Evolutionary conservation across 2,888 invertebrate species (phyloP).

Genomic region (Xestobium rufovillosum): DNA sequence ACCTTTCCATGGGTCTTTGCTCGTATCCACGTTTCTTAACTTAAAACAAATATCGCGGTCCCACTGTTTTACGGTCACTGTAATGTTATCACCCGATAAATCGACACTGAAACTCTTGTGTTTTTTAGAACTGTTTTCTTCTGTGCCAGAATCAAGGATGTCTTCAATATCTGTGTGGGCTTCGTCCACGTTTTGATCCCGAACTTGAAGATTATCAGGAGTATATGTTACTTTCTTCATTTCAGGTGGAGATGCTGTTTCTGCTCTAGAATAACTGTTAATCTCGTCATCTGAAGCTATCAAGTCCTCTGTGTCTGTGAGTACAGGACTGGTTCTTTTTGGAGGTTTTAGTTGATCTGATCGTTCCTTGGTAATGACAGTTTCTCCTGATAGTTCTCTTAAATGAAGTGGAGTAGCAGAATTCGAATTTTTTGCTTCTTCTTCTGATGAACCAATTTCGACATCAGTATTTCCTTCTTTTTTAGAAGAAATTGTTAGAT

Average conservation of each 20-base stretch:
- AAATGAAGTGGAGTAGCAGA: slow-evolving; percentile 32
- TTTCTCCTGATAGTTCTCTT: slow-evolving; percentile 30
- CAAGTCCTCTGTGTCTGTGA: slow-evolving; percentile 46
- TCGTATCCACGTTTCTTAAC: no score
- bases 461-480: slow-evolving; percentile 39
- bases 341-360: slow-evolving; percentile 22
- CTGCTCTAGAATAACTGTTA: slow-evolving; percentile 28
- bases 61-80: background rate
- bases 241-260: slow-evolving; percentile 38
- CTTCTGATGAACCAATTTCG: slow-evolving; percentile 41
- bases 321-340: slow-evolving; percentile 19
- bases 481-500: slow-evolving; percentile 13
- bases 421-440: slow-evolving; percentile 23
- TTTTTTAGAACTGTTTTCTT: background rate
- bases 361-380: slow-evolving; percentile 34
- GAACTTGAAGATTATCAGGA: slow-evolving; percentile 39
- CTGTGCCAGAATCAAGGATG: slow-evolving; percentile 27
- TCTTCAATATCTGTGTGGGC: slow-evolving; percentile 51
- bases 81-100: slow-evolving; percentile 12
- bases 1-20: no score
- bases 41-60: background rate
- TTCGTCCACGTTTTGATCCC: slow-evolving; percentile 43
- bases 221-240: slow-evolving; percentile 42
- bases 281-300: slow-evolving; percentile 42
- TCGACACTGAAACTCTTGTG: slow-evolving; percentile 17